Percentiles rank a stretch among this genome's conserved stretches.
These are phyloP conservation scores for Acridotheres tristis DNA, from an alignment of 2,797 vertebrate species.

Conservation along the genomic window DNA sequence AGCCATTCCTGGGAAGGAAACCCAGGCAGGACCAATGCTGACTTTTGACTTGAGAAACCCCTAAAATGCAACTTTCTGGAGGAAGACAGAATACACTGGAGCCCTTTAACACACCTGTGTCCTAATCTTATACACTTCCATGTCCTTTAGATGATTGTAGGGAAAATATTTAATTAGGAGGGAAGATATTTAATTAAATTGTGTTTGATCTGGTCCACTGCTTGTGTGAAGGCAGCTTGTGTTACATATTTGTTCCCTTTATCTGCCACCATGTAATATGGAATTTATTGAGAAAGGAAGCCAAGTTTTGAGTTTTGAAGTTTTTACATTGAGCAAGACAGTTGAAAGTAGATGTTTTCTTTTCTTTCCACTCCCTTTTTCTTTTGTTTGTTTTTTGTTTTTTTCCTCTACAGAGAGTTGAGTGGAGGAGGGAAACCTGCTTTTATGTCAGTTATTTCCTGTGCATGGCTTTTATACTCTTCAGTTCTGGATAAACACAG, in stretches of 20 bases:
- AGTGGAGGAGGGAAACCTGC: neutral
- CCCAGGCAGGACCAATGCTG: neutral
- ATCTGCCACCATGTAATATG: neutral
- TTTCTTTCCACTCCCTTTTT: neutral
- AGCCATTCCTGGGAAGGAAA: neutral
- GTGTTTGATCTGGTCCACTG: neutral
- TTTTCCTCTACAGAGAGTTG: neutral
- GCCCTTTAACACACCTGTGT: neutral
- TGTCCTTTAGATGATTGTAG: neutral
- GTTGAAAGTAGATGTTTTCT: neutral
- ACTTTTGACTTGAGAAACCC: neutral
- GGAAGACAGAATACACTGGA: neutral
- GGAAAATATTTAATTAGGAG: neutral
- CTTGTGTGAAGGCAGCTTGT: neutral
- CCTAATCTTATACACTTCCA: neutral
- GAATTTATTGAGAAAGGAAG: neutral
- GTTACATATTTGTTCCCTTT: neutral
- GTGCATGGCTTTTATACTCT: neutral
- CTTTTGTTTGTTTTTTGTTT: neutral
- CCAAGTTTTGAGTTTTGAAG: neutral
- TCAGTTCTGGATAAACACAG: neutral
- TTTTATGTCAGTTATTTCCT: neutral
- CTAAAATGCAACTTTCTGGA: neutral
- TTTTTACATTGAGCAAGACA: neutral
- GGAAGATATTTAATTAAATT: neutral